Conservation (phyloP, 2,797 vertebrate genomes). For the Sebastes hubbsi region DNA sequence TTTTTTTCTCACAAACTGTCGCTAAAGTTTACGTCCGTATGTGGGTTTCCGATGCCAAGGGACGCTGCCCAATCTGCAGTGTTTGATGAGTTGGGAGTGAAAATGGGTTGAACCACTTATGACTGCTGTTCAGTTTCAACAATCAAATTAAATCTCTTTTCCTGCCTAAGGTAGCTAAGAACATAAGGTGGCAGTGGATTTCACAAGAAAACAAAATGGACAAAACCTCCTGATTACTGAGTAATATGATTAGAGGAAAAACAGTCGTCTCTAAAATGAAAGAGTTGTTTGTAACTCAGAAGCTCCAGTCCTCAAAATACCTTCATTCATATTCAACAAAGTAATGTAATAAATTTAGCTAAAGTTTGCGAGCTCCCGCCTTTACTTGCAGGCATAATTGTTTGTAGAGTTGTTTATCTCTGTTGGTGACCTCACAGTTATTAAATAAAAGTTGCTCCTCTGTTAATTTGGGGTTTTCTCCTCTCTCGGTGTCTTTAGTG, state of each 20-base stretch:
- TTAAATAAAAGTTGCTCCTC: slow-evolving; percentile 1
- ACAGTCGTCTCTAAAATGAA: background rate
- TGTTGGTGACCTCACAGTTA: background rate
- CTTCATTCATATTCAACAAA: background rate
- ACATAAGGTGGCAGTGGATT: background rate
- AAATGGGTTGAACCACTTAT: background rate
- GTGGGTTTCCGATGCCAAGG: no score
- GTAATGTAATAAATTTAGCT: background rate
- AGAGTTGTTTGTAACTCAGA: background rate
- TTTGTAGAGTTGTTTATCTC: background rate
- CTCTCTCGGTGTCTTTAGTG: slow-evolving; percentile 83
- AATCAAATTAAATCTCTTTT: background rate
- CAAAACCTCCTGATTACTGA: background rate
- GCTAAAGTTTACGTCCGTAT: no score
- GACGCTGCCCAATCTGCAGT: no score
- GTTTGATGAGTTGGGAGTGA: no score
- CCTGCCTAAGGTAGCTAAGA: background rate
- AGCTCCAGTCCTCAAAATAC: background rate
- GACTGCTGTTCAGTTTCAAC: background rate
- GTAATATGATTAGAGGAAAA: background rate
- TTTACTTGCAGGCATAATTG: background rate
- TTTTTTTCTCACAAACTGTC: no score
- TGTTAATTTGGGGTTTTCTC: slow-evolving; percentile 16
- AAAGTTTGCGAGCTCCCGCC: background rate
- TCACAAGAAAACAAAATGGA: background rate